Percentiles rank a stretch among this genome's conserved stretches.
These are phyloP conservation scores for Acipenser ruthenus DNA, from an alignment of 2,797 vertebrate species.

Conservation along the genomic window DNA sequence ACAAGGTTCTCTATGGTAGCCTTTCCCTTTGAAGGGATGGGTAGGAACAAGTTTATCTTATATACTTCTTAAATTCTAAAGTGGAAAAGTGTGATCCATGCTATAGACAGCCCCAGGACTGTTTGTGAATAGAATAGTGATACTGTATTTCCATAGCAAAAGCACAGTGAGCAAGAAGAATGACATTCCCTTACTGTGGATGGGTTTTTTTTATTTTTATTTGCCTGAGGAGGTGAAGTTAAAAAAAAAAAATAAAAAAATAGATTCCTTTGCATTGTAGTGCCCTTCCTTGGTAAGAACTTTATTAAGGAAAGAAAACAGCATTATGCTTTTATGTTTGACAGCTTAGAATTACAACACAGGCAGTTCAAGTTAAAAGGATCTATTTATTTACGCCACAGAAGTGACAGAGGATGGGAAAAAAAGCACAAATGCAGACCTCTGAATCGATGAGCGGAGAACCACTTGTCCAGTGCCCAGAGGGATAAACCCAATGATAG, in stretches of 20 bases:
- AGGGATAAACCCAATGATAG: slow-evolving; percentile 70
- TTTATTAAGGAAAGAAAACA: slow-evolving; percentile 10
- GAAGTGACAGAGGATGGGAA: slow-evolving; percentile 43
- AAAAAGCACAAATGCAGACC: slow-evolving; percentile 25
- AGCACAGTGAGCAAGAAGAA: slow-evolving; percentile 22
- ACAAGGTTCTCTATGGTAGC: too few relatives aligned
- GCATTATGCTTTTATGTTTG: slow-evolving; percentile 11
- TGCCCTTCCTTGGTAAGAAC: slow-evolving; percentile 16
- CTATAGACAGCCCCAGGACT: slow-evolving; percentile 6
- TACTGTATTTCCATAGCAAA: slow-evolving; percentile 3
- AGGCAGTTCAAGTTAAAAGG: slow-evolving; percentile 14
- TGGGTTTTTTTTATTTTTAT: slow-evolving; percentile 5
- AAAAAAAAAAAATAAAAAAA: background rate
- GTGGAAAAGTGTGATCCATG: slow-evolving; percentile 4
- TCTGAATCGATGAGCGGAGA: slow-evolving; percentile 59
- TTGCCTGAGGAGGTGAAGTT: too few relatives aligned
- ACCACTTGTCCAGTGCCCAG: slow-evolving; percentile 59
- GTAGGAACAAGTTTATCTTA: background rate
- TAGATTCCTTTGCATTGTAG: background rate
- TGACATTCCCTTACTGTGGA: background rate
- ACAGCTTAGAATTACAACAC: slow-evolving; percentile 16
- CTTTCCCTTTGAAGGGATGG: too few relatives aligned
- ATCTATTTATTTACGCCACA: slow-evolving; percentile 31
- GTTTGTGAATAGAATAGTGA: background rate
- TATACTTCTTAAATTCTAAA: slow-evolving; percentile 7